These are phyloP conservation scores for Globicephala melas DNA, from an alignment of 2,113 vertebrate species.

Conservation along the genomic window DNA sequence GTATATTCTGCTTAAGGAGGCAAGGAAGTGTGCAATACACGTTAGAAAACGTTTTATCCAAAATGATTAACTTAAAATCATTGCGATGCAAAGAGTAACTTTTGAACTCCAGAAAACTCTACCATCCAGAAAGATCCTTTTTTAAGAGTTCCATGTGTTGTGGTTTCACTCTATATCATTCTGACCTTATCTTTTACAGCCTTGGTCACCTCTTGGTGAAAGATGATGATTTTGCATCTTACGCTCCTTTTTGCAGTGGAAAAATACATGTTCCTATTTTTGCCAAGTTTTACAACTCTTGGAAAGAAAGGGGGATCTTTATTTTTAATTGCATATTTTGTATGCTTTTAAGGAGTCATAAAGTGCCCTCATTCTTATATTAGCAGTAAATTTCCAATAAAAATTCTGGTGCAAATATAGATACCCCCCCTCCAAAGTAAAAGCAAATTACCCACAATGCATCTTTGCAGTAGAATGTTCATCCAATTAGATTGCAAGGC, in stretches of 20 bases:
- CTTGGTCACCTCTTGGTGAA: conserved; percentile 3
- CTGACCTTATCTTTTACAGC: conserved; percentile 13
- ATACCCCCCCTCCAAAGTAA: neutral
- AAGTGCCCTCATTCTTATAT: conserved; percentile 4
- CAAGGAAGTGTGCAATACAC: conserved; percentile 4
- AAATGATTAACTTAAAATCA: conserved; percentile 37
- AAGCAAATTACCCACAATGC: conserved; percentile 7
- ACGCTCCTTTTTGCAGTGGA: neutral
- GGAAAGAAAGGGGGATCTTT: neutral
- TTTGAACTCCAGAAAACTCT: conserved; percentile 37
- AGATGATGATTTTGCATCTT: conserved; percentile 28
- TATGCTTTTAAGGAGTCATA: neutral
- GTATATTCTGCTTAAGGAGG: conserved; percentile 43
- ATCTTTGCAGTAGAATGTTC: neutral
- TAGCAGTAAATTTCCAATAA: conserved; percentile 10
- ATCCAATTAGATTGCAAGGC: conserved; percentile 13
- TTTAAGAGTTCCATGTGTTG: neutral
- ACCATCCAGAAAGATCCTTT: conserved; percentile 36
- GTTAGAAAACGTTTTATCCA: conserved; percentile 16
- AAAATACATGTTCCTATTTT: neutral
- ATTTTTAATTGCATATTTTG: neutral
- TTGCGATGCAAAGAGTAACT: conserved; percentile 3
- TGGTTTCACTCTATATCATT: neutral
- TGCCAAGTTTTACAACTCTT: neutral
- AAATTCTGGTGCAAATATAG: conserved; percentile 20